Evolutionary conservation across 2,797 vertebrate species (phyloP).

Genomic region (Sebastes itinus): DNA sequence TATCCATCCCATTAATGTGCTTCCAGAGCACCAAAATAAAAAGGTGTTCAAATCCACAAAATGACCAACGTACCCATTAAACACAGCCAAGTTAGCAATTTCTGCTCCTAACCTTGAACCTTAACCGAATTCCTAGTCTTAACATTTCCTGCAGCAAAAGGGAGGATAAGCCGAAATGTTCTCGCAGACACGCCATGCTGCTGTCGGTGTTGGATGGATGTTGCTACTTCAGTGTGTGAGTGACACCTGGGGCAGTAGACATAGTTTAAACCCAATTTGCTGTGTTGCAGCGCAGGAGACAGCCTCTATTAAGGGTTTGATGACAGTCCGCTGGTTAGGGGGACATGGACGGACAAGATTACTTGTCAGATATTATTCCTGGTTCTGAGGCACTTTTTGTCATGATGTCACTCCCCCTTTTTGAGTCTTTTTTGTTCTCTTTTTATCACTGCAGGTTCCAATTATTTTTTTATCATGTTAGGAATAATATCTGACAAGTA

Average conservation of each 20-base stretch:
- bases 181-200: not conserved
- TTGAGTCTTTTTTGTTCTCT: not conserved
- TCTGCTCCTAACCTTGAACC: not conserved
- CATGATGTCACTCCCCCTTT: not conserved
- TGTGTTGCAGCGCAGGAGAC: conserved; percentile 44
- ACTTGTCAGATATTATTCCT: too few species aligned
- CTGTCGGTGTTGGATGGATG: conserved; percentile 38
- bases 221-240: conserved; percentile 19
- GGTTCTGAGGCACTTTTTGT: not conserved
- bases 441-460: not conserved
- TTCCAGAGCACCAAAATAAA: not conserved
- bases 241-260: conserved; percentile 27
- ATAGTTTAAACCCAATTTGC: conserved; percentile 58
- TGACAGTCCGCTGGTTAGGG: conserved; percentile 13
- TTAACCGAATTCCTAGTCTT: not conserved
- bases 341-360: not conserved
- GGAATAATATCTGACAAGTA: not conserved
- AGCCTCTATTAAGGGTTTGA: conserved; percentile 46
- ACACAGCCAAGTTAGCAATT: not conserved
- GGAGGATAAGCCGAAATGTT: not conserved
- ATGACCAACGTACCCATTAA: not conserved
- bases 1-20: not conserved
- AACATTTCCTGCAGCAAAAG: not conserved
- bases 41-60: not conserved
- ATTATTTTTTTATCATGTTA: not conserved